Percentiles rank a stretch among this genome's conserved stretches.
Evolutionary conservation across 2,888 invertebrate species (phyloP).

Genomic region (Barypeithes pellucidus): DNA sequence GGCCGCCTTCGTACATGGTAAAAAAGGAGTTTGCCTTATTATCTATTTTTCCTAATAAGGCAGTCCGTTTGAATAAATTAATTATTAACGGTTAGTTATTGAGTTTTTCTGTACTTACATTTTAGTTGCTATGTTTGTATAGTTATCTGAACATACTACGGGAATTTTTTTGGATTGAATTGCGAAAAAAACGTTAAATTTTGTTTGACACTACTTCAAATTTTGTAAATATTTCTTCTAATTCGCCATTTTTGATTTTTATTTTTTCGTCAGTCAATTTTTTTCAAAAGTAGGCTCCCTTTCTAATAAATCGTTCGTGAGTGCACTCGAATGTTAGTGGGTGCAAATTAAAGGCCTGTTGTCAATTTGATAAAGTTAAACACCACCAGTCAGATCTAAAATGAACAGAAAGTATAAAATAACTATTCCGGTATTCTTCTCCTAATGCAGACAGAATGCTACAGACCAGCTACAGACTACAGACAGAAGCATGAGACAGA

Average conservation of each 20-base stretch:
- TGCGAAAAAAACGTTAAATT: conserved; percentile 40
- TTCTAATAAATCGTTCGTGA: conserved; percentile 16
- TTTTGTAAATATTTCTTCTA: conserved; percentile 47
- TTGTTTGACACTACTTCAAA: conserved; percentile 57
- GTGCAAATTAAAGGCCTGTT: too few relatives aligned
- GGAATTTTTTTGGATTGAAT: conserved; percentile 48
- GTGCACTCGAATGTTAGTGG: neutral
- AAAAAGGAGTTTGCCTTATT: conserved; percentile 40
- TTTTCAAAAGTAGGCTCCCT: conserved; percentile 27
- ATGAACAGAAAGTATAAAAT: too few relatives aligned
- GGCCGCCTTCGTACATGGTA: conserved; percentile 25
- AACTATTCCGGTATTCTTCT: too few relatives aligned
- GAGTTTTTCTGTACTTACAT: conserved; percentile 54
- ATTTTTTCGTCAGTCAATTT: conserved; percentile 27
- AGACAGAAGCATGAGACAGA: too few relatives aligned
- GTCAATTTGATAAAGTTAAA: too few relatives aligned
- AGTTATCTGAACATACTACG: conserved; percentile 53
- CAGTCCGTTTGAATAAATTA: conserved; percentile 30
- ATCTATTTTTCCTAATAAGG: conserved; percentile 47
- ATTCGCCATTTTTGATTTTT: conserved; percentile 5
- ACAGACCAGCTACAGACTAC: too few relatives aligned
- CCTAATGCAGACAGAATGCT: too few relatives aligned
- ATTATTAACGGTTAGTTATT: conserved; percentile 25
- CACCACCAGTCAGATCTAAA: too few relatives aligned
- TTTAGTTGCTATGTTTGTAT: conserved; percentile 52